Evolutionary conservation across 2,888 invertebrate species (phyloP).

Genomic region (Timema podura): DNA sequence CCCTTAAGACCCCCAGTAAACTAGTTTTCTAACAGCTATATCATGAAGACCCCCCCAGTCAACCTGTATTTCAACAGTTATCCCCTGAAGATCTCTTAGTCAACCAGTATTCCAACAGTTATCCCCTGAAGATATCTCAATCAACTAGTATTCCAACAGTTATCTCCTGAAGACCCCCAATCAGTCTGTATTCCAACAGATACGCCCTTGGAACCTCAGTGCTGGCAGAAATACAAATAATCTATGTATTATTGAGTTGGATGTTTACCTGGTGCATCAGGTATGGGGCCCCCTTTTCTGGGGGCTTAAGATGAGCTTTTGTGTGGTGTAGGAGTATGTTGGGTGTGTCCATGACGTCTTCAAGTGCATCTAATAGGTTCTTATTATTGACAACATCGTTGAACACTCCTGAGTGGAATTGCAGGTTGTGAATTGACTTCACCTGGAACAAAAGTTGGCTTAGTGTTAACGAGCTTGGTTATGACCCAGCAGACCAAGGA

Average conservation of each 20-base stretch:
- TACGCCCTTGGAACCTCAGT: background rate
- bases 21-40: no score
- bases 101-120: no score
- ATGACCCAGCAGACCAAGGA: no score
- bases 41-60: no score
- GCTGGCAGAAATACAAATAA: background rate
- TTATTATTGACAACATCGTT: constrained; percentile 48
- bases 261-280: constrained; percentile 54
- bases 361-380: constrained; percentile 51
- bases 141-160: no score
- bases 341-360: constrained; percentile 51
- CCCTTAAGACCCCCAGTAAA: no score
- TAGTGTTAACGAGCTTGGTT: no score
- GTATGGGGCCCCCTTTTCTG: constrained; percentile 55
- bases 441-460: constrained; percentile 43
- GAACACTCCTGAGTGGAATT: constrained; percentile 54
- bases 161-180: no score
- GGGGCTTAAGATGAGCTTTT: constrained; percentile 57
- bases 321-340: constrained; percentile 58
- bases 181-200: no score
- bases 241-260: background rate
- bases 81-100: no score
- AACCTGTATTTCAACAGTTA: no score
- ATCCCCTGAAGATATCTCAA: no score
- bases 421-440: constrained; percentile 57